Percentiles rank a stretch among this genome's conserved stretches.
Conservation (phyloP, 1,140 invertebrate species). For the Lutraria rhynchaena region DNA sequence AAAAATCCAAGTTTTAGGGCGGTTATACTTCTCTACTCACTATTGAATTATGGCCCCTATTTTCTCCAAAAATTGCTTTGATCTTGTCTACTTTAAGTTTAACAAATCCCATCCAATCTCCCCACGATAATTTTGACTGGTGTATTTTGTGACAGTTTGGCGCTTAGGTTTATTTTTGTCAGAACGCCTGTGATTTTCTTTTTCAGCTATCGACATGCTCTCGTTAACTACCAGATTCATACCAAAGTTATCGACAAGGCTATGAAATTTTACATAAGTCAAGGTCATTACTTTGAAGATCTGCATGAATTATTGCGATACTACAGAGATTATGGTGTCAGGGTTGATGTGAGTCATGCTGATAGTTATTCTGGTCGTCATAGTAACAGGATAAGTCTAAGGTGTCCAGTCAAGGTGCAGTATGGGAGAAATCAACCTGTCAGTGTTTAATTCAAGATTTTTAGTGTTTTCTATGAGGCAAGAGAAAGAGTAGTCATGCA, state of each 20-base stretch:
- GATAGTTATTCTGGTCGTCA: background rate
- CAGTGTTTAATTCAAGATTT: conserved; percentile 33
- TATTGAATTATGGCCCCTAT: too few species aligned
- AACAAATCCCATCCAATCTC: background rate
- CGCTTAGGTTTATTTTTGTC: too few species aligned
- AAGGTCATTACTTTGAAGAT: conserved; percentile 9
- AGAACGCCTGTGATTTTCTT: background rate
- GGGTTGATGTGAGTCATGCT: background rate
- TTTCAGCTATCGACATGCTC: conserved; percentile 3
- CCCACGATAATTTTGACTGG: background rate
- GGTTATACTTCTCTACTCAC: too few species aligned
- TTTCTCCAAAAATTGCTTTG: too few species aligned
- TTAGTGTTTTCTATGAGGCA: too few species aligned
- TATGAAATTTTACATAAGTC: conserved; percentile 27
- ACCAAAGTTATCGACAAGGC: conserved; percentile 16
- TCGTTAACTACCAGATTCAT: conserved; percentile 16
- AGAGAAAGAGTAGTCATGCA: too few species aligned
- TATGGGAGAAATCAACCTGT: conserved; percentile 10
- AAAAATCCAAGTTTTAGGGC: too few species aligned
- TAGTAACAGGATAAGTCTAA: background rate
- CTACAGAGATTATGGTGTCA: background rate
- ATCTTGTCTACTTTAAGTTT: background rate
- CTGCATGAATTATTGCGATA: conserved; percentile 18
- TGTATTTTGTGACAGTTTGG: too few species aligned
- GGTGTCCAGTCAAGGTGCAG: conserved; percentile 17